These are phyloP conservation scores for Melipona bicolor DNA, from an alignment of 2,888 invertebrate species.

Conservation along the genomic window DNA sequence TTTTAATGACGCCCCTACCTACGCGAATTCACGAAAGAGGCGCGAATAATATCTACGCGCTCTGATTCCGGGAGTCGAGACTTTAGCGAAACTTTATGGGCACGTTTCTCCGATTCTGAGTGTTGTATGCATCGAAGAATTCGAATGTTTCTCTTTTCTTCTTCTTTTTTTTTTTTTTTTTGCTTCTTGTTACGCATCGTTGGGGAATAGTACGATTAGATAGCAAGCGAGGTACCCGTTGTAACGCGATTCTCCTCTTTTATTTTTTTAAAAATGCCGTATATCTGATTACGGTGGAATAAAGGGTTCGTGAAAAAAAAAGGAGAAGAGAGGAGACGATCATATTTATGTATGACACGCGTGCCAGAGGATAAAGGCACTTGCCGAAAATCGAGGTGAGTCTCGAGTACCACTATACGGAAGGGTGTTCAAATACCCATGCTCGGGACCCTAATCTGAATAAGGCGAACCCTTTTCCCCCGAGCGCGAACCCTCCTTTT, in stretches of 20 bases:
- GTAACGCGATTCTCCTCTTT: background rate
- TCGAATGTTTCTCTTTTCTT: background rate
- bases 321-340: conserved; percentile 13
- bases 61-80: conserved; percentile 68
- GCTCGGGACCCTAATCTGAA: conserved; percentile 80
- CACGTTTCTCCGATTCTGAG: background rate
- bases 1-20: conserved; percentile 83
- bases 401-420: conserved; percentile 69
- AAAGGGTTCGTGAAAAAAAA: conserved; percentile 30
- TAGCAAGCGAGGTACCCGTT: background rate
- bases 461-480: conserved; percentile 78
- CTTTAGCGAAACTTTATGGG: conserved; percentile 9
- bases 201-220: background rate
- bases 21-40: conserved; percentile 77
- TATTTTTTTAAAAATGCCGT: conserved; percentile 14
- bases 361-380: conserved; percentile 60
- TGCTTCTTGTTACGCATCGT: background rate
- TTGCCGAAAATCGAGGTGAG: conserved; percentile 64
- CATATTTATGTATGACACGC: conserved; percentile 43
- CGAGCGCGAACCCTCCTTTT: conserved; percentile 71
- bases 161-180: background rate
- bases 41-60: conserved; percentile 78
- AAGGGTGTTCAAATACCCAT: conserved; percentile 69
- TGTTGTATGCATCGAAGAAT: background rate
- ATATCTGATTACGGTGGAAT: conserved; percentile 3